Evolutionary conservation across 2,797 vertebrate species (phyloP).

Genomic region (Hozukius guyotensis): DNA sequence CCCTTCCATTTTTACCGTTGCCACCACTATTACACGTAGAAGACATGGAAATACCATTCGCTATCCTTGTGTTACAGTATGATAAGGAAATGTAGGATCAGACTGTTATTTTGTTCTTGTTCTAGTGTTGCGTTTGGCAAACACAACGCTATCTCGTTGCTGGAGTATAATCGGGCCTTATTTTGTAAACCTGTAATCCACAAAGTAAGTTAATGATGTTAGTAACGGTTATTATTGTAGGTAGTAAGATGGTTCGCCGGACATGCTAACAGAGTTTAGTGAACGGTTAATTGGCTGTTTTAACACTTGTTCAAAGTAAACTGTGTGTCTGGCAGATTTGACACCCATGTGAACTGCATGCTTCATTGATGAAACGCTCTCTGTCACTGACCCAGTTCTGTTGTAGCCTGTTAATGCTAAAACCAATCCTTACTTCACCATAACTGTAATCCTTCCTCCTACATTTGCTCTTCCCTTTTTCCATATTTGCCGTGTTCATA

Average conservation of each 20-base stretch:
- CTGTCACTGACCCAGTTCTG: slow-evolving; percentile 46
- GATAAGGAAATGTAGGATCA: too few relatives aligned
- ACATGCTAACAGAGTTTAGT: not conserved
- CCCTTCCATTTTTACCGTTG: too few relatives aligned
- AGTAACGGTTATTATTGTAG: not conserved
- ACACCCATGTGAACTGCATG: slow-evolving; percentile 11
- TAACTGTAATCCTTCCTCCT: slow-evolving; percentile 33
- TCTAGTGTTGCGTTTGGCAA: too few relatives aligned
- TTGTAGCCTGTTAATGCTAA: slow-evolving; percentile 26
- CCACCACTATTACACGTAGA: too few relatives aligned
- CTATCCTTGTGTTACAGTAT: too few relatives aligned
- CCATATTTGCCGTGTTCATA: slow-evolving; percentile 54
- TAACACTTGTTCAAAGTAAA: slow-evolving; percentile 8
- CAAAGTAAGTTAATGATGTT: not conserved
- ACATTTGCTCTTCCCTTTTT: slow-evolving; percentile 41
- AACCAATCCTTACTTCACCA: slow-evolving; percentile 24
- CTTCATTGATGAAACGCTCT: slow-evolving; percentile 44
- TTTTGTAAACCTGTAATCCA: not conserved
- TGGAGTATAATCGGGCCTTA: not conserved
- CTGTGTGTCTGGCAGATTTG: slow-evolving; percentile 11
- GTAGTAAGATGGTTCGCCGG: fast-evolving
- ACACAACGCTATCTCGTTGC: not conserved
- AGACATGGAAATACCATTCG: too few relatives aligned
- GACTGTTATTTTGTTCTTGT: too few relatives aligned
- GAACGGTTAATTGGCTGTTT: not conserved